Base-by-base conservation (phyloP, 2,888 invertebrate species). In the Malachius bipustulatus region DNA sequence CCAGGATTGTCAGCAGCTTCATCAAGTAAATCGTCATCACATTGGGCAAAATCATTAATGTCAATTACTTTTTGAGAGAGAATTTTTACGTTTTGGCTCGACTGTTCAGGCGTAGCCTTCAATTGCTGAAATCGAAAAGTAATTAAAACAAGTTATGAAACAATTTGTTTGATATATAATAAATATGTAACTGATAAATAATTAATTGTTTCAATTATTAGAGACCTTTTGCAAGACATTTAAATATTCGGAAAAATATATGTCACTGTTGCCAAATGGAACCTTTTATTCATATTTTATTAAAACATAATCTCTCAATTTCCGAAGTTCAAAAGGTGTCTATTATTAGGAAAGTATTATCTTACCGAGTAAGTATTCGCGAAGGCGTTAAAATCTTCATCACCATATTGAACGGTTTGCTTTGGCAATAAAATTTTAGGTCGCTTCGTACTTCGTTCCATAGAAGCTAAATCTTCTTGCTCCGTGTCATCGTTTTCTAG, bases 401-500 rank as follows among this genome's bases (percentile, higher is more conserved):
- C n/a, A 3, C 26, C 4, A 26, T 26, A 26, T 3, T 26, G 26
- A 10, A 11, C 12, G 3, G 4, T 26, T n/a, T n/a, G n/a, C n/a
- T n/a, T n/a, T n/a, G n/a, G n/a, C n/a, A n/a, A n/a, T n/a, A n/a
- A n/a, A 4, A 26, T 12, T 26, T 26, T 26, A 4, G 26, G 26
- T 26, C 26, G 26, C 30, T 30, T 30, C 16, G 16, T 30, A 13
- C 15, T 30, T 30, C 30, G 14, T 30, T 14, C 14, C n/a, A 30
- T 30, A 14, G 14, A 30, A 30, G 30, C 14, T 30, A 16, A 30
- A 30, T 30, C 30, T 30, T 30, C 14, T 30, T 30, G 14, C 30
- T 30, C 30, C 9, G 30, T 30, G 30, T 30, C 30, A 30, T 14
- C 30, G n/a, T 30, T 14, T 3, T 30, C 30, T 30, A 30, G 30